Base-by-base conservation (phyloP, 2,888 invertebrate species). In the Lasioglossum leucozonium region DNA sequence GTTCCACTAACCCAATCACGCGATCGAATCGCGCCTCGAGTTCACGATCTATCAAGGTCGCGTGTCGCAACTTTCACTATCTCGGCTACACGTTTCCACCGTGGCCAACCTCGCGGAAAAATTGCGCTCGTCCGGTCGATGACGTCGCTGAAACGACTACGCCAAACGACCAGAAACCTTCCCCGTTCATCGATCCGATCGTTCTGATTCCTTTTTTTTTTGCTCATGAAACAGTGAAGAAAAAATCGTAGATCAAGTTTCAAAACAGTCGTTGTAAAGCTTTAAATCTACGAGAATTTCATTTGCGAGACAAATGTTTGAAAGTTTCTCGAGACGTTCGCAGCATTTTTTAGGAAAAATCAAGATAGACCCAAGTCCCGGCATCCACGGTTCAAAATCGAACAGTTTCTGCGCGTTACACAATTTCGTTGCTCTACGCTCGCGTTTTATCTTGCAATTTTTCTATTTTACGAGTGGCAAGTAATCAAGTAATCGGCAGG, bases 21-120 rank as follows among this genome's bases (percentile, higher is more conserved):
- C 77, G 79, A 86, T 85, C 71, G 79, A 79, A 79, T 83, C 84
- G 78, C 72, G 78, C 77, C 13, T 22, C 55, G 67, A 86, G 79
- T 75, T 86, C 62, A 37, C 71, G 55, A 47, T 86, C 26, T 72
- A 73, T 74, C 76, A 79, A 86, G 86, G 86, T 44, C 77, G 71
- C 22, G 58, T 86, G 74, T 86, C 86, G 81, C 40, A 79, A 86
- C 73, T 37, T 40, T 40, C 34, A 44, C 67, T 74, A 40, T 77
- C 77, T 79, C 34, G 42, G n/a, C n/a, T 42, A 22, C 26, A 55
- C 40, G 42, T 69, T 44, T 37, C 58, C 4, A 34, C 22, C 8
- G 65, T 30, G 22, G 65, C 16, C 34, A 8, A 16, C 13, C 30
- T 65, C 65, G 65, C 65, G 65, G 34, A 34, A 65, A 65, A 65